Evolutionary conservation across 1,140 invertebrate genomes (phyloP), one percentile per base, ranked within the genome.

Genomic region (Holotrichia oblita): DNA sequence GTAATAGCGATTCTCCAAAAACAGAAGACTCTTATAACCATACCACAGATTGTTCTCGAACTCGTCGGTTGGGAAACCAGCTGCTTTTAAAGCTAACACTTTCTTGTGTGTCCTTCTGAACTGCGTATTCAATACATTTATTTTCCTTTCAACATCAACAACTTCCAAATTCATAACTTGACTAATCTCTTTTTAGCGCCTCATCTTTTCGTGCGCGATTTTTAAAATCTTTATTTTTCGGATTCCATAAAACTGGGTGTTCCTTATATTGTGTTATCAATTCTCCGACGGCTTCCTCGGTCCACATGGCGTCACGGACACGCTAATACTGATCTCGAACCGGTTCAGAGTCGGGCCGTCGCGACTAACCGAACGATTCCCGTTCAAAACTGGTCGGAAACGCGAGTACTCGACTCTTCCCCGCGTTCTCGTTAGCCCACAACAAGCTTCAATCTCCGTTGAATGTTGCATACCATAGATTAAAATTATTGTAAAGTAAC

Each of bases 301-400:
- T 69, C 61, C 61, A 69, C 61, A 69, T 69, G 22, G 61, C 22
- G 61, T 69, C 61, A 69, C 61, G 61, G 6, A 69, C 61, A 20
- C 61, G 12, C 61, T 69, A 8, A 22, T 22, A 27, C 61, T 69
- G 61, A 69, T 69, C 61, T 14, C 61, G 61, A 69, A 69, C 61
- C 61, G 61, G 61, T 34, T 69, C n/a, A n/a, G n/a, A 22, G 42
- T 44, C 59, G 61, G 61, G 6, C 22, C 8, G 12, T 69, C 27
- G 61, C 61, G 61, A 6, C 27, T 69, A 69, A 69, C 61, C 61
- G 61, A 69, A 24, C 22, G 17, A 69, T 14, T 10, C 61, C n/a
- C 61, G 61, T 69, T 27, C 27, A 20, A 69, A 69, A 69, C 61
- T 69, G 61, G 61, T 69, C 61, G 22, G 61, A 69, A 69, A 69